Evolutionary conservation across 2,113 vertebrate species (phyloP), one percentile per base, ranked within the genome.

Genomic region (Variabilichromis moorii): DNA sequence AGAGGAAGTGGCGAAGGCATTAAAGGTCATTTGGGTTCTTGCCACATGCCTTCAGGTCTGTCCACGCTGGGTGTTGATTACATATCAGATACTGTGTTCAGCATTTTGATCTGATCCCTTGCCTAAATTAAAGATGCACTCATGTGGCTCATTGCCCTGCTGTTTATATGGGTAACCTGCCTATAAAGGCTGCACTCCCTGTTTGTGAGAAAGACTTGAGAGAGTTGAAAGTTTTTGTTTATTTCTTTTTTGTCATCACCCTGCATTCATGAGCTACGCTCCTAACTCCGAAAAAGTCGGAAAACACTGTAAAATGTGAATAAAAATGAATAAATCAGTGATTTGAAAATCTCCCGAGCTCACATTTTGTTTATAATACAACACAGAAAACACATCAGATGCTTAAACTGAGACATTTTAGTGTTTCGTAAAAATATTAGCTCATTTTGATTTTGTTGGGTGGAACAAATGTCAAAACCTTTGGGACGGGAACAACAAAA

Each of bases 221-320:
- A 76, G 17, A 19, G 42, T 28, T 76, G 42, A 4, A 40, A 47
- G 33, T 37, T 66, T 66, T 37, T 37, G 3, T 37, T 13, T 66
- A 37, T 66, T 37, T 66, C 0, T 66, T 66, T 66, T 37, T 66
- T 37, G 33, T 66, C 4, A 37, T 37, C 33, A 21, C 61, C 0
- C 61, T 66, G 4, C 10, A 0, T n/a, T 78, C 26, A 51, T 31
- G 45, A 51, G 26, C 71, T 78, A 73, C 8, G 1, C 6, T 26
- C 21, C 21, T 1, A 73, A 26, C 0, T 47, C 68, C 0, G 0
- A 73, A 47, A 28, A 16, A 45, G 37, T 73, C 0, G 0, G 21
- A 73, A 73, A 26, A 4, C 14, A 1, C 21, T 9, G 68, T 5
- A 1, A 73, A 73, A 73, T 45, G 21, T 26, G 8, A 73, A 10